Evolutionary conservation across 2,113 vertebrate species (phyloP), one percentile per base, ranked within the genome.

Genomic region (Gallinago jamesoni): DNA sequence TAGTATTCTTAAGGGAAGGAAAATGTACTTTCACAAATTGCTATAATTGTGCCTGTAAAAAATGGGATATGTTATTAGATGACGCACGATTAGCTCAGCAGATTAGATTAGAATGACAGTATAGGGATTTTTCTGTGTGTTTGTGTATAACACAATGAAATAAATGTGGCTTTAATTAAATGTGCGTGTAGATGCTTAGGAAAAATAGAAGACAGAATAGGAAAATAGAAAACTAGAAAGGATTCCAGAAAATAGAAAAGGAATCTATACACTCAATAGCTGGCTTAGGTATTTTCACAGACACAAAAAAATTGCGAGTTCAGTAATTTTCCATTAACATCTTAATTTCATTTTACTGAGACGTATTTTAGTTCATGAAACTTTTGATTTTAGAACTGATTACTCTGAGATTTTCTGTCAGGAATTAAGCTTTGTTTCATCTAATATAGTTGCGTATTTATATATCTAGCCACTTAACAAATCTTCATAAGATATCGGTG

Each of bases 231-330:
- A 91, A 31, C 15, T 5, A 81, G 35, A 57, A 69, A 87, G 37
- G 16, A 87, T 62, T 78, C 28, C 16, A 80, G 43, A 73, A 85
- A 53, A 60, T 4, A 64, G 55, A 79, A 48, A 39, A 92, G 16
- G 15, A 78, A 78, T 48, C 23, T 30, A 12, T 12, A 35, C 2
- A 35, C 7, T 48, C 35, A 12, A n/a, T 16, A 63, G 5, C 23
- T 37, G 9, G 9, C 50, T 57, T 50, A 43, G 12, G 25, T 52
- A 78, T 47, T 81, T 47, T n/a, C 33, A 78, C 10, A 63, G 70
- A 53, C 4, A 60, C 84, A 67, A 86, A 33, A 23, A 33, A 16
- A 1, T 14, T 0, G 1, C 0, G 8, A 79, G 14, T 64, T 79
- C 13, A 60, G 33, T 57, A 50, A 60, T 77, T 68, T 70, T 66